phyloP scores from a whole-genome alignment of 1,140 invertebrate genomes.

The Thereuonema tuberculata region DNA sequence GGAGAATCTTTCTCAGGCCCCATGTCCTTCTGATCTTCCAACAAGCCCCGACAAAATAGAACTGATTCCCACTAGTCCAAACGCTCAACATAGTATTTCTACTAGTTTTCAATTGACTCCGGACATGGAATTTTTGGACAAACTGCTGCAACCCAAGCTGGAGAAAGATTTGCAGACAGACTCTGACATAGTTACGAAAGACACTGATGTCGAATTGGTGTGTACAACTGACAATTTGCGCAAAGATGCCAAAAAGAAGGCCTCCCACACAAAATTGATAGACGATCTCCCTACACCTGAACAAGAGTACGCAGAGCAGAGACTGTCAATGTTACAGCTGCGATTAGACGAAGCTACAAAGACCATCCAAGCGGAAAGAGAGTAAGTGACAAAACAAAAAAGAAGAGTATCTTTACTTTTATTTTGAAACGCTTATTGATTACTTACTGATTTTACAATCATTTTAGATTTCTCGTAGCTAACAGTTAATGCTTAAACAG shows the following conservation, averaged over 20 bases:
- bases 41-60: neutral
- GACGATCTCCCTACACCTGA: conserved; percentile 28
- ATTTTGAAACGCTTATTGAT: conserved; percentile 1
- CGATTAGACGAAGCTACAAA: conserved; percentile 59
- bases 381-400: conserved; percentile 43
- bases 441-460: neutral
- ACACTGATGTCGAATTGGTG: neutral
- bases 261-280: conserved; percentile 40
- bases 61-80: conserved; percentile 5
- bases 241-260: neutral
- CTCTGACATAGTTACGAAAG: conserved; percentile 3
- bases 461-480: neutral
- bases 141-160: conserved; percentile 8
- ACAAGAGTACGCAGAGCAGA: conserved; percentile 47
- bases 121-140: conserved; percentile 19
- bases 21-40: too few species aligned
- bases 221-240: neutral
- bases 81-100: neutral
- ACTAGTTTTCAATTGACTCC: conserved; percentile 11
- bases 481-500: too few species aligned
- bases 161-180: neutral
- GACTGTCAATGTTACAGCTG: conserved; percentile 51
- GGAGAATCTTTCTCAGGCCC: neutral
- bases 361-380: conserved; percentile 51
- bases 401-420: too few species aligned